These are phyloP conservation scores for Accipiter virgatus DNA, from an alignment of 2,113 vertebrate species.

Conservation along the genomic window DNA sequence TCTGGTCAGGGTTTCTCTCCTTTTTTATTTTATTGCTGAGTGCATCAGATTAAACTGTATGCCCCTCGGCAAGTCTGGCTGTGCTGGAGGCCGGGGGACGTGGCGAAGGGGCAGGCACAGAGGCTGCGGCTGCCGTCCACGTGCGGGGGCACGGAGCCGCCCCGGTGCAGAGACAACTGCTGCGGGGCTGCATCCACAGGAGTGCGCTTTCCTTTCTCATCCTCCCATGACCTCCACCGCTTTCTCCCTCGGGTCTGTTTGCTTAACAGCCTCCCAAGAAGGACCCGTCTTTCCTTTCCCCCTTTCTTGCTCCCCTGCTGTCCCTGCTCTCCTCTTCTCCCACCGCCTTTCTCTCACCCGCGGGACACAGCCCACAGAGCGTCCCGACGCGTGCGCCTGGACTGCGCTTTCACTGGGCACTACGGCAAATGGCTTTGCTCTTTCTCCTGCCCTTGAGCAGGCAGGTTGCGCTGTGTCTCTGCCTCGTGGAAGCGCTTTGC, in stretches of 20 bases:
- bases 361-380: not conserved
- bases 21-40: not conserved
- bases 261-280: not conserved
- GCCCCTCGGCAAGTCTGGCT: not conserved
- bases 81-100: not conserved
- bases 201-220: not conserved
- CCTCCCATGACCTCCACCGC: not conserved
- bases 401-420: fast-evolving
- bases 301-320: fast-evolving
- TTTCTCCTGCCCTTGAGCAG: not conserved
- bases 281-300: not conserved
- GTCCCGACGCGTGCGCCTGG: fast-evolving
- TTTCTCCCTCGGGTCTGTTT: not conserved
- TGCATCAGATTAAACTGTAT: not conserved
- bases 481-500: fast-evolving
- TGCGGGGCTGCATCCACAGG: fast-evolving
- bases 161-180: fast-evolving
- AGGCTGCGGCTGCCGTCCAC: fast-evolving
- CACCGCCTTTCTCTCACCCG: fast-evolving
- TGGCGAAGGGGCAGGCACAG: fast-evolving
- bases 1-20: not conserved
- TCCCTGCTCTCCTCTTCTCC: not conserved
- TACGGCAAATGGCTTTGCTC: fast-evolving
- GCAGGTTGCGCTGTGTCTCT: not conserved
- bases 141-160: not conserved